Evolutionary conservation across 2,797 vertebrate species (phyloP), one percentile per base, ranked within the genome.

Genomic region (Australoheros facetus): DNA sequence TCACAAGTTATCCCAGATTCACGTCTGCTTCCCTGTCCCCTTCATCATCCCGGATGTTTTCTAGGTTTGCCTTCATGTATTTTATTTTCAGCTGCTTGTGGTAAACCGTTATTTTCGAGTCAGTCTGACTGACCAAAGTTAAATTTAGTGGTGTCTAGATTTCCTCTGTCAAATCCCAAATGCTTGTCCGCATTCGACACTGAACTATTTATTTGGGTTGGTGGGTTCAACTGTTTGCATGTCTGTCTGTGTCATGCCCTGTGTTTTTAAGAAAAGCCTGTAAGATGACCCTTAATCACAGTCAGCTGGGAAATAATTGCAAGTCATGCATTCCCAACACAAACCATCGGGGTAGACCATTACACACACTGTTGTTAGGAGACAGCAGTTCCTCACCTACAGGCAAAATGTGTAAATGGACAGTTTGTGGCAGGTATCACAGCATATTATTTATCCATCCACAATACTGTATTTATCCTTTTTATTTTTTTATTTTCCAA

Each of bases 241-340:
- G 42, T 28, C 3, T 71, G 75, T 48, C 3, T 75, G 42, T 69
- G 64, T 51, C 26, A 4, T 0, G 64, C 19, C 19, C 45, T 51
- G 26, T 69, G 89, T 92, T 93, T 94, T 92, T 90, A 91, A 92
- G 87, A 88, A 87, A 92, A 90, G 88, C 79, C 89, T 92, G 64
- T 66, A 84, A 87, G 91, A 94, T 93, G 93, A 94, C 93, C 94
- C 91, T 85, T 95, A 94, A 95, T 95, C 91, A 92, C 93, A 94
- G 89, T 95, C 95, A 95, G 95, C 94, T 94, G 92, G 88, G 89
- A 92, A 92, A 94, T 95, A 95, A 96, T 95, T 93, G 91, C 92
- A 93, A 92, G 92, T 84, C 89, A 88, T 64, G 80, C 92, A 93
- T 94, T 95, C 86, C 87, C 88, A 85, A 87, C 92, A 89, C 85